Evolutionary conservation across 2,113 vertebrate species (phyloP), one percentile per base, ranked within the genome.

Genomic region (Zapornia atra): DNA sequence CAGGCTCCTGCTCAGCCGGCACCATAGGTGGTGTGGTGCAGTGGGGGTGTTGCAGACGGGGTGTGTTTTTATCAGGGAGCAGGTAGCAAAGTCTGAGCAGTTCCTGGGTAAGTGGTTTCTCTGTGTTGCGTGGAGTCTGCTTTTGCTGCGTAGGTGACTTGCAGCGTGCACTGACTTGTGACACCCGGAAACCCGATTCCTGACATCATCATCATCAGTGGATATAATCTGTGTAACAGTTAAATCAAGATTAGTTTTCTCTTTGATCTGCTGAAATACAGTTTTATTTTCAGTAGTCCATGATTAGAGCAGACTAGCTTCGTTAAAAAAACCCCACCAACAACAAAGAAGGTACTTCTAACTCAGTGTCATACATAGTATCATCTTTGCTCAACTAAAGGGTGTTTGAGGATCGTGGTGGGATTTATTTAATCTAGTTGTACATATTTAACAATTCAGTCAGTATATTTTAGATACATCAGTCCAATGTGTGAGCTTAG

Each of bases 1-100:
- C 1, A 1, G 4, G 28, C n/a, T 36, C n/a, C 25, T 24, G 5
- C 17, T 20, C 31, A 2, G 33, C 31, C 4, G 24, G 25, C 59
- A 3, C 61, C 0, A 0, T 3, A 3, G 0, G 1, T 22, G 48
- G 20, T 33, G 72, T 9, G 64, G 11, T 25, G 42, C 7, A 0
- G n/a, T 13, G 71, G 56, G n/a, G 28, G 48, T 53, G 90, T 34
- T 33, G 42, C 64, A 11, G 54, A 5, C 9, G 18, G 60, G 44
- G 38, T 33, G 42, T 24, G 38, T 18, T 2, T 66, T 60, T 78
- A 31, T 87, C 82, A 6, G 33, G 1, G 60, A 60, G 40, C 18
- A 2, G 1, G 29, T 22, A 38, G 69, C 65, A 10, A 57, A 61
- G 75, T 38, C 89, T 38, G 70, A 70, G 83, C 42, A 3, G 13